A percentile compares a stretch with the other conserved stretches of the same genome.
Evolutionary conservation across 2,113 vertebrate genomes (phyloP).

Genomic region (Phyllostomus discolor): DNA sequence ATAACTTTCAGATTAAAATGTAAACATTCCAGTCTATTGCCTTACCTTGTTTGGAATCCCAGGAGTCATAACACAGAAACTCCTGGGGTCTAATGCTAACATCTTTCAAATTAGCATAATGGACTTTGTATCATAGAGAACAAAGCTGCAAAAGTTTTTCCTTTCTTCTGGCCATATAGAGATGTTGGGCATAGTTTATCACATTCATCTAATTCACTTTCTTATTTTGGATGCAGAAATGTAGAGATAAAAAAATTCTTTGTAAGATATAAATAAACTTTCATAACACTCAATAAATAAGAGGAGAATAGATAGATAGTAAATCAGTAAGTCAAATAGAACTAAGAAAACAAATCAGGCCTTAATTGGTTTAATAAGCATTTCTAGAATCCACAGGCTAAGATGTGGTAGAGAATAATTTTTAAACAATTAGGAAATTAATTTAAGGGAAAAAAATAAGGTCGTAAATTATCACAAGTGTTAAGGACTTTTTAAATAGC

Average conservation of each 20-base stretch:
- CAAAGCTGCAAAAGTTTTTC: not conserved
- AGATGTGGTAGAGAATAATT: not conserved
- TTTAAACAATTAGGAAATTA: not conserved
- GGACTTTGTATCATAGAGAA: not conserved
- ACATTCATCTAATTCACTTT: not conserved
- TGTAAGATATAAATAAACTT: not conserved
- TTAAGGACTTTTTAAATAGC: not conserved
- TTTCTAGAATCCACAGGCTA: not conserved
- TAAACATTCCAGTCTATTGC: not conserved
- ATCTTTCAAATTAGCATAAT: slow-evolving; percentile 10
- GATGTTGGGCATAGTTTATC: not conserved
- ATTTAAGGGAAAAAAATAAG: not conserved
- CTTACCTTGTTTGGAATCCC: slow-evolving; percentile 18
- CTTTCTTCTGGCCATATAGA: not conserved
- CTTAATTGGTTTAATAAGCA: not conserved
- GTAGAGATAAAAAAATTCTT: not conserved
- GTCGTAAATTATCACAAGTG: not conserved
- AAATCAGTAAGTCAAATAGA: not conserved
- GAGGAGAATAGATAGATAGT: not conserved
- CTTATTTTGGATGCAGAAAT: not conserved
- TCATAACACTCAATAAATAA: not conserved
- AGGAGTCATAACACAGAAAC: not conserved
- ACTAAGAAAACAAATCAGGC: not conserved
- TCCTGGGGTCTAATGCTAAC: not conserved
- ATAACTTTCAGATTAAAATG: slow-evolving; percentile 58